Percentiles rank a stretch among this genome's conserved stretches.
phyloP scores from a whole-genome alignment of 2,113 vertebrate genomes.

The Donacobius atricapilla region DNA sequence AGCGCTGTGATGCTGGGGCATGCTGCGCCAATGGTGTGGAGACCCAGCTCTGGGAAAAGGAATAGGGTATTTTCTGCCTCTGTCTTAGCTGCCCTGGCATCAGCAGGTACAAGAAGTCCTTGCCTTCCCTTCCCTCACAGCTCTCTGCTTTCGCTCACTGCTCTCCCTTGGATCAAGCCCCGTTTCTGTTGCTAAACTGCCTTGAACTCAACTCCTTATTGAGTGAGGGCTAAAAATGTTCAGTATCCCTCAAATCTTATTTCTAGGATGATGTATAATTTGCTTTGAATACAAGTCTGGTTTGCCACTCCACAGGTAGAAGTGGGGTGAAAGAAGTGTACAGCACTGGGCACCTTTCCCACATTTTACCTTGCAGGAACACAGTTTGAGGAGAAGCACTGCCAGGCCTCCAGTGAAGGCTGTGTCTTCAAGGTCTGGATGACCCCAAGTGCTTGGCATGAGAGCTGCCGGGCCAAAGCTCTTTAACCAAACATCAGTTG shows the following conservation, averaged over 20 bases:
- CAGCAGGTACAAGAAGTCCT: not conserved
- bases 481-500: not conserved
- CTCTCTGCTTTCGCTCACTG: not conserved
- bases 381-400: not conserved
- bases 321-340: not conserved
- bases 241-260: not conserved
- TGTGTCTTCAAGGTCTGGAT: not conserved
- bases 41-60: not conserved
- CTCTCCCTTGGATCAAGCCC: not conserved
- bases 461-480: not conserved
- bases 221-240: not conserved
- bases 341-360: not conserved
- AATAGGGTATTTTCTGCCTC: not conserved
- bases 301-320: not conserved
- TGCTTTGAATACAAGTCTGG: not conserved
- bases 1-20: not conserved
- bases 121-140: not conserved
- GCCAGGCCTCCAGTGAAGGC: not conserved
- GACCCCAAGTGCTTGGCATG: not conserved
- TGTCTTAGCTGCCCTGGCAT: not conserved
- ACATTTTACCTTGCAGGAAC: not conserved
- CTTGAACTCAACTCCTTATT: not conserved
- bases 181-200: not conserved
- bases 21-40: rapidly evolving
- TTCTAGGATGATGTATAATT: not conserved